Evolutionary conservation across 2,888 invertebrate species (phyloP).

Genomic region (Augiades crinisus): DNA sequence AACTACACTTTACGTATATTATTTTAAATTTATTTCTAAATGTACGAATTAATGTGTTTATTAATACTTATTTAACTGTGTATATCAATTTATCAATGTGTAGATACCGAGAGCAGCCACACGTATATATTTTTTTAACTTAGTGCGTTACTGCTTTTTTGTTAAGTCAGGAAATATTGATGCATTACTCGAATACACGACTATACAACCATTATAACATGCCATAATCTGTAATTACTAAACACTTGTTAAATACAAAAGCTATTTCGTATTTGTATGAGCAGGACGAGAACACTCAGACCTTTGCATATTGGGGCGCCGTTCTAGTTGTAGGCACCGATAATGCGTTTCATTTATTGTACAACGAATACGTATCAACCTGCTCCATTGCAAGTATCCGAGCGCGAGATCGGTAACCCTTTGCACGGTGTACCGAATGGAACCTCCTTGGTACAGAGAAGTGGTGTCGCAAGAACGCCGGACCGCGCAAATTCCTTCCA

Average conservation of each 20-base stretch:
- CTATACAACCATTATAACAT: too few relatives aligned
- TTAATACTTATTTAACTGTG: too few relatives aligned
- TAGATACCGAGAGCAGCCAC: too few relatives aligned
- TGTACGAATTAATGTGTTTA: too few relatives aligned
- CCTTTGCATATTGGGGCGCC: conserved; percentile 20
- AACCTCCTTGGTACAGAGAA: conserved; percentile 57
- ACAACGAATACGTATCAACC: conserved; percentile 35
- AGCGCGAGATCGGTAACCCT: conserved; percentile 45
- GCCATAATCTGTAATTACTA: too few relatives aligned
- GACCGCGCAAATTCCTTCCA: conserved; percentile 79
- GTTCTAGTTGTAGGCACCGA: conserved; percentile 24
- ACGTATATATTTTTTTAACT: too few relatives aligned
- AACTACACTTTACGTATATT: too few relatives aligned
- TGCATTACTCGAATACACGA: too few relatives aligned
- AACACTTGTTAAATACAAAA: not conserved
- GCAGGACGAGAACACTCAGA: conserved; percentile 9
- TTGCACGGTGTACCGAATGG: conserved; percentile 41
- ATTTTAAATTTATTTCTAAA: too few relatives aligned
- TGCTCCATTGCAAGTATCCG: conserved; percentile 36
- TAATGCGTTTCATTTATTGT: conserved; percentile 24
- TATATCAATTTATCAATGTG: too few relatives aligned
- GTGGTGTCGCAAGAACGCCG: conserved; percentile 68
- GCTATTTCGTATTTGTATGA: not conserved
- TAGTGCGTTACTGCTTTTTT: too few relatives aligned
- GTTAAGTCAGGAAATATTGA: too few relatives aligned